A percentile compares a stretch with the other conserved stretches of the same genome.
Evolutionary conservation across 2,797 vertebrate genomes (phyloP).

Genomic region (Gymnocypris eckloni): DNA sequence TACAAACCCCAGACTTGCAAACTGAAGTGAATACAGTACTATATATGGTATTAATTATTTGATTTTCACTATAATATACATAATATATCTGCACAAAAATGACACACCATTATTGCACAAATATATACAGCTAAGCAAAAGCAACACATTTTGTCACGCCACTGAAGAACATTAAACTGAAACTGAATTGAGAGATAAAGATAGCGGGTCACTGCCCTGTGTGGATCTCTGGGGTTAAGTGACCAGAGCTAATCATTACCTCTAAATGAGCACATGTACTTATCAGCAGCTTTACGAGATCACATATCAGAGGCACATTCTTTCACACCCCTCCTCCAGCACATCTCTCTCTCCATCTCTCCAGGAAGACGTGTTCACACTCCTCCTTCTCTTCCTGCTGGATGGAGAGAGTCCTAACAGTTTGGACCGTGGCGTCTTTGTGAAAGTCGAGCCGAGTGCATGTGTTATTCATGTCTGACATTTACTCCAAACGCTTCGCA

Average conservation of each 20-base stretch:
- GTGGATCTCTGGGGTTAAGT: conserved; percentile 66
- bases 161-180: background rate
- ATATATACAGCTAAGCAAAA: background rate
- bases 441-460: conserved; percentile 74
- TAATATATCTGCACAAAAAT: background rate
- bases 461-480: conserved; percentile 80
- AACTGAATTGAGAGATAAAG: background rate
- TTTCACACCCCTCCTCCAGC: conserved; percentile 41
- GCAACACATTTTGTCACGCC: background rate
- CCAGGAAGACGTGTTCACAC: conserved; percentile 41
- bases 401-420: conserved; percentile 67
- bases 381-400: conserved; percentile 61
- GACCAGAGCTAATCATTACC: conserved; percentile 70
- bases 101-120: background rate
- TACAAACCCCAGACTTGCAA: background rate
- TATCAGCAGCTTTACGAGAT: conserved; percentile 61
- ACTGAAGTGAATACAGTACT: background rate
- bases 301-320: conserved; percentile 65
- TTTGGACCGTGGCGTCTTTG: conserved; percentile 64
- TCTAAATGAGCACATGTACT: conserved; percentile 65
- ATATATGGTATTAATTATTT: background rate
- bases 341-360: conserved; percentile 49
- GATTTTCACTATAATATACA: background rate
- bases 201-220: conserved; percentile 60
- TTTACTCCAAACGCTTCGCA: conserved; percentile 72